phyloP scores from a whole-genome alignment of 2,888 invertebrate species.

The Willowsia nigromaculata region DNA sequence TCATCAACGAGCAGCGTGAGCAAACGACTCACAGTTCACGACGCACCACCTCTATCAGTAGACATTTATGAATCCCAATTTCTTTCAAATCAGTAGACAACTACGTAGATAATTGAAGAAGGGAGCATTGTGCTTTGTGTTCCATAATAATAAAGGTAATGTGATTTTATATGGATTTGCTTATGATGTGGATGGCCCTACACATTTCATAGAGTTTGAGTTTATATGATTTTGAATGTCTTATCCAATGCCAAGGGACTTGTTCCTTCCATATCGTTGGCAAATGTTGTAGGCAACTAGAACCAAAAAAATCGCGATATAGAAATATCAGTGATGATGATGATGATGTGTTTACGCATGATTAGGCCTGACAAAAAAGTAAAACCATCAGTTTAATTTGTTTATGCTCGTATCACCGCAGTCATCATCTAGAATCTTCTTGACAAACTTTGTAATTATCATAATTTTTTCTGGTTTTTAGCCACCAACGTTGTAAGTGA shows the following conservation, averaged over 20 bases:
- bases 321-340: too few relatives aligned
- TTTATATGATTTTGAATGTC: background rate
- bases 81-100: background rate
- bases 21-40: background rate
- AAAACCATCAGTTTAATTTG: too few relatives aligned
- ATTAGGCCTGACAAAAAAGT: too few relatives aligned
- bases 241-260: constrained; percentile 37
- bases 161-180: background rate
- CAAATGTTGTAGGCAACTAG: background rate
- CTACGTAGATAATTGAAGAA: background rate
- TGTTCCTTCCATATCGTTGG: constrained; percentile 11
- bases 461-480: background rate
- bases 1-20: background rate
- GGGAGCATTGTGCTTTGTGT: background rate
- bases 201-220: background rate
- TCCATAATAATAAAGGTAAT: background rate
- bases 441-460: background rate
- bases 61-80: background rate
- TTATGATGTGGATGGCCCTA: constrained; percentile 26
- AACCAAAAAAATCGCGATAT: background rate
- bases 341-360: too few relatives aligned
- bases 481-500: background rate
- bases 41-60: too few relatives aligned
- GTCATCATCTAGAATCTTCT: too few relatives aligned
- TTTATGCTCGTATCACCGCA: too few relatives aligned